Conservation (phyloP, 2,113 vertebrate species). For the Phoenicopterus ruber region DNA sequence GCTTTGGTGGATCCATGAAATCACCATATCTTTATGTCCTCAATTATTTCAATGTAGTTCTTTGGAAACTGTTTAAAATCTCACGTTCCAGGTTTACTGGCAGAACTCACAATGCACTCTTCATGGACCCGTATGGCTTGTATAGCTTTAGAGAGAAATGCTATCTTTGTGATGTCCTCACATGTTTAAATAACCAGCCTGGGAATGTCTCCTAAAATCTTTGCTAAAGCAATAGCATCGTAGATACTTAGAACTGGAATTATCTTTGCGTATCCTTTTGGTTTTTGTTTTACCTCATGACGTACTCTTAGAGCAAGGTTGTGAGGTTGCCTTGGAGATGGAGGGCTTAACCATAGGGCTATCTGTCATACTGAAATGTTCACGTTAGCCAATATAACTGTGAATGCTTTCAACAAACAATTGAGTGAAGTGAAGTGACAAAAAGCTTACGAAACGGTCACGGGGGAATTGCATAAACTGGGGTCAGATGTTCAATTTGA, state of each 20-base stretch:
- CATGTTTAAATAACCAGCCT: not conserved
- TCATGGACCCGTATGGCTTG: not conserved
- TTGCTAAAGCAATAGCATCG: not conserved
- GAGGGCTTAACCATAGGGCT: not conserved
- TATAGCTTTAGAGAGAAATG: not conserved
- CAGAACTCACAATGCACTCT: not conserved
- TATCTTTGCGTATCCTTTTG: accelerated
- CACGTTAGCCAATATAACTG: not conserved
- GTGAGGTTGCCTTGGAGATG: conserved; percentile 35
- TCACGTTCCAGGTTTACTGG: not conserved
- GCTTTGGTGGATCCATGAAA: not conserved
- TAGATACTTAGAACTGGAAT: not conserved
- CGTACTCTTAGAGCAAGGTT: not conserved
- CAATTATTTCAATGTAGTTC: not conserved
- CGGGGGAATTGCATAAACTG: conserved; percentile 47
- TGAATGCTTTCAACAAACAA: conserved; percentile 22
- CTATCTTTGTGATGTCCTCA: not conserved
- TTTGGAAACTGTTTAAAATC: not conserved
- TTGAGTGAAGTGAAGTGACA: conserved; percentile 42
- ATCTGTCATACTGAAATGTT: not conserved
- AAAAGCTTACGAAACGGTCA: conserved; percentile 28
- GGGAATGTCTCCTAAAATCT: not conserved
- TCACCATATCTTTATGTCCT: not conserved
- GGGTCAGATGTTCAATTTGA: conserved; percentile 31
- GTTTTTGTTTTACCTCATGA: not conserved